Evolutionary conservation across 1,140 invertebrate species (phyloP), one percentile per base, ranked within the genome.

Genomic region (Panagrolaimus sp.): DNA sequence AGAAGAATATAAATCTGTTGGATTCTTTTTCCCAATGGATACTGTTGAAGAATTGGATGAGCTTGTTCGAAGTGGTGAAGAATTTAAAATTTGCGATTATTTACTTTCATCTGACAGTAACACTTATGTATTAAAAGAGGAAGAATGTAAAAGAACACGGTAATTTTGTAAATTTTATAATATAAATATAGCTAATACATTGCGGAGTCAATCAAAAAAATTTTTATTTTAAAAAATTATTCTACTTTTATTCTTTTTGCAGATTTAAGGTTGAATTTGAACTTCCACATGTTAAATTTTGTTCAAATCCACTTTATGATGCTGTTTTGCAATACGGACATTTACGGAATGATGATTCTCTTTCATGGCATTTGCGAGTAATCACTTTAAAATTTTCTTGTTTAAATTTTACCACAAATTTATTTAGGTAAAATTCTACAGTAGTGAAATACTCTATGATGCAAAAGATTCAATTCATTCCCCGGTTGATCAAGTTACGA

Each of bases 21-120:
- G 52, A 58, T 58, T 58, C 17, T 58, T 26, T 28, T 58, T 58
- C 17, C 52, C 52, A 2, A 58, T 58, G 52, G 28, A 58, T 58
- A 28, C 21, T 28, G 28, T 58, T 5, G 28, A 21, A 1, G 52
- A 58, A 58, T 28, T 58, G 8, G 52, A 58, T 58, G 52, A 58
- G 14, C 21, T 58, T 21, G 28, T 58, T 26, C 52, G 28, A 58
- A 58, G 21, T 3, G 52, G 28, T 10, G 52, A 28, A 58, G 28
- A 21, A 24, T 58, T 58, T 28, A 58, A 58, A 58, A 58, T 38
- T 38, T 38, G 32, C 7, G 32, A 38, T 38, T 38, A 38, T 38
- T 38, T 38, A 38, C 32, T 38, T 38, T 38, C 32, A 38, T 38
- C 32, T 38, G 32, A 38, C 7, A 38, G 2, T 4, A 38, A 38